Conservation (phyloP, 2,888 invertebrate genomes). For the Drosophila gaucha region DNA sequence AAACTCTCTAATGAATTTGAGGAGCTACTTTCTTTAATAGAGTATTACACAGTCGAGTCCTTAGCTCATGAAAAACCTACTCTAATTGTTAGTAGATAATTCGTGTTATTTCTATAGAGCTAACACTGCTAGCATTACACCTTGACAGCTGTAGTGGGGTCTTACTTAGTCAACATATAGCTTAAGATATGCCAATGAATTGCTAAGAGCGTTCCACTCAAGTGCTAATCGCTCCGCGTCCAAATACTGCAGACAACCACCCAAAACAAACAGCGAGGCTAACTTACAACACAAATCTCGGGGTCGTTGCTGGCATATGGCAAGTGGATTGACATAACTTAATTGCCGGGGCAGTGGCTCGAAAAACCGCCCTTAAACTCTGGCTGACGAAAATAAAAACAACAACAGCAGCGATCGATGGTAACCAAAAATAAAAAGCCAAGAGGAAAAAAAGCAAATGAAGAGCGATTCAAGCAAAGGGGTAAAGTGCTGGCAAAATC, state of each 20-base stretch:
- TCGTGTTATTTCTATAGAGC: neutral
- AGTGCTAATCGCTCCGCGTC: slow-evolving; percentile 38
- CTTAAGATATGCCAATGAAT: slow-evolving; percentile 22
- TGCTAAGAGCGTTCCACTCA: slow-evolving; percentile 22
- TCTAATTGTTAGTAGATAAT: neutral
- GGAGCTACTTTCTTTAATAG: no score
- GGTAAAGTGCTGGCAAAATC: slow-evolving; percentile 43
- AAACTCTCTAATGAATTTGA: no score
- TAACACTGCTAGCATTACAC: slow-evolving; percentile 7
- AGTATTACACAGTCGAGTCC: slow-evolving; percentile 3
- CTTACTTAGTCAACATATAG: slow-evolving; percentile 4
- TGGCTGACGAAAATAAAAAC: slow-evolving; percentile 5
- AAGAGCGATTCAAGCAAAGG: slow-evolving; percentile 16
- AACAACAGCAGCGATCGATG: slow-evolving; percentile 4
- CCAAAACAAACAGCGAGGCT: slow-evolving; percentile 40
- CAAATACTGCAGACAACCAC: slow-evolving; percentile 20
- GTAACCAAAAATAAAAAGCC: neutral
- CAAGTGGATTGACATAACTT: slow-evolving; percentile 77
- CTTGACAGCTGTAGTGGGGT: slow-evolving; percentile 14
- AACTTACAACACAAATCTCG: slow-evolving; percentile 45
- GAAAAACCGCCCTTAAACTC: slow-evolving; percentile 48
- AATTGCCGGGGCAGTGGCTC: slow-evolving; percentile 50
- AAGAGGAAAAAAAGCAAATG: neutral
- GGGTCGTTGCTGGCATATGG: slow-evolving; percentile 54
- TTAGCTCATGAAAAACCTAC: no score